Percentiles rank a stretch among this genome's conserved stretches.
Conservation (phyloP, 2,113 vertebrate genomes). For the Gymnogyps californianus region DNA sequence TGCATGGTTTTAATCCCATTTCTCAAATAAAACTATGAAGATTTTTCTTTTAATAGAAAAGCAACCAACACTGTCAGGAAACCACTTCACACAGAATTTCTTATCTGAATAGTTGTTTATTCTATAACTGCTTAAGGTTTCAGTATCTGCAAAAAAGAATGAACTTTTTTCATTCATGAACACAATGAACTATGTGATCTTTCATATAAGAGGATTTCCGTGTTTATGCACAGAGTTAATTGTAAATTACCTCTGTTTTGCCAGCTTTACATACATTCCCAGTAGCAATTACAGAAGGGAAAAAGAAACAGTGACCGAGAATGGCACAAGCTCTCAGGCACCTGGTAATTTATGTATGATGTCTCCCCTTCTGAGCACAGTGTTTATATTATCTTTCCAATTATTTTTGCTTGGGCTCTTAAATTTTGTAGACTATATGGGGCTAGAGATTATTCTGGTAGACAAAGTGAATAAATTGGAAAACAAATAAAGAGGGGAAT, state of each 20-base stretch:
- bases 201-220: neutral
- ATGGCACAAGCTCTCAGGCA: neutral
- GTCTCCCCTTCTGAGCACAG: neutral
- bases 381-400: conserved; percentile 38
- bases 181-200: neutral
- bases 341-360: conserved; percentile 12
- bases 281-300: neutral
- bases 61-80: neutral
- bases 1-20: neutral
- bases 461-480: conserved; percentile 6
- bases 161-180: no score
- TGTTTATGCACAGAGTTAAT: neutral
- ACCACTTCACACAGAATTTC: neutral
- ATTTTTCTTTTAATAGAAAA: neutral
- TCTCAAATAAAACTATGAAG: neutral
- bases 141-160: neutral
- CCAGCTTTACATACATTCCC: neutral
- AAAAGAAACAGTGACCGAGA: neutral
- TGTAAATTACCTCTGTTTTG: neutral
- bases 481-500: neutral
- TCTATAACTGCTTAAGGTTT: neutral
- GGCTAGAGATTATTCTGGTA: neutral
- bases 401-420: conserved; percentile 9
- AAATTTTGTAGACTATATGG: neutral
- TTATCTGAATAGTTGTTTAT: neutral